Evolutionary conservation across 2,113 vertebrate genomes (phyloP).

Genomic region (Bettongia penicillata): DNA sequence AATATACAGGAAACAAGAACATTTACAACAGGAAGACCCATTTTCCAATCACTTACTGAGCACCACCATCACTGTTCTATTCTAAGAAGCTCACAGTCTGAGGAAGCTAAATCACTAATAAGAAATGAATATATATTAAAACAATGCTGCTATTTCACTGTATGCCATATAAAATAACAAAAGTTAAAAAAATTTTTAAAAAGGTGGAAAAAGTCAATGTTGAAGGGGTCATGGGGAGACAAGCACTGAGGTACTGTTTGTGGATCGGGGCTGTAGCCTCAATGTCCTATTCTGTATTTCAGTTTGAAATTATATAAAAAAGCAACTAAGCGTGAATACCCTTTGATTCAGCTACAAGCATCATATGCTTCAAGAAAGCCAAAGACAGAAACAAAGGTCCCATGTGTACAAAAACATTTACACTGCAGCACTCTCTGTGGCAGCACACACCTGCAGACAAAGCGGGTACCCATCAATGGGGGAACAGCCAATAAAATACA

Average conservation of each 20-base stretch:
- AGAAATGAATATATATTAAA: neutral
- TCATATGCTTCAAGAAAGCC: neutral
- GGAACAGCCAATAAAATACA: neutral
- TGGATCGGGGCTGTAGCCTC: no score
- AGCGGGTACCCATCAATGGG: neutral
- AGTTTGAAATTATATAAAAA: neutral
- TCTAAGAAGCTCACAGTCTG: neutral
- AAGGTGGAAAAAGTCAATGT: neutral
- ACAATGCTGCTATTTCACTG: neutral
- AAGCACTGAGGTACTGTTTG: no score
- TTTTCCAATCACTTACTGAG: no score
- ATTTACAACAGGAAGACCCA: neutral
- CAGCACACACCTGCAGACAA: neutral
- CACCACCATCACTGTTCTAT: neutral
- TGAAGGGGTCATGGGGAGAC: neutral
- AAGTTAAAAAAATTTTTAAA: neutral
- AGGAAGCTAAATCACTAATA: neutral
- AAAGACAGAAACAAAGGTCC: neutral
- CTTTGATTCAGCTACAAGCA: neutral
- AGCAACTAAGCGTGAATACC: neutral
- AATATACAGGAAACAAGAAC: no score
- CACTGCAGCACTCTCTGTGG: neutral
- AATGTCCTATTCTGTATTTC: neutral
- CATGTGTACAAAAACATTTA: neutral
- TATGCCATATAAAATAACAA: neutral